Conservation (phyloP, 2,888 invertebrate species). For the Euphydryas editha region DNA sequence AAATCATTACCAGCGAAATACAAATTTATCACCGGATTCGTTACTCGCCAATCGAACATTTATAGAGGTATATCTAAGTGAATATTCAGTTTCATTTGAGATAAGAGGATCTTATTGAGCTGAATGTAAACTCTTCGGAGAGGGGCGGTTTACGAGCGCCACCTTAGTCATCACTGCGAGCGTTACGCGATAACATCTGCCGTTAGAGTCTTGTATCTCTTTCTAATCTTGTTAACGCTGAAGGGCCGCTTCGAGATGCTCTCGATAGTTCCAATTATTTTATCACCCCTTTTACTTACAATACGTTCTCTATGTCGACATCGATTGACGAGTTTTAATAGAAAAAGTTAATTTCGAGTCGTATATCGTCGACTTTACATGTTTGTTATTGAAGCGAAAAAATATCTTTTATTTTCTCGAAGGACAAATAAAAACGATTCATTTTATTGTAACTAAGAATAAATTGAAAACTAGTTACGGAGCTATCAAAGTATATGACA, state of each 20-base stretch:
- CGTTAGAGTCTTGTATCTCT: constrained; percentile 14
- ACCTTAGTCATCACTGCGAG: constrained; percentile 32
- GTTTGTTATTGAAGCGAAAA: not conserved
- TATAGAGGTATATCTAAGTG: constrained; percentile 17
- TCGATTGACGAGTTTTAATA: not conserved
- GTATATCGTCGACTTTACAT: not conserved
- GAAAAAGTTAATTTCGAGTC: not conserved
- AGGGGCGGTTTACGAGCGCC: constrained; percentile 32
- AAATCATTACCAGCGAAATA: not conserved
- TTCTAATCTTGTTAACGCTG: constrained; percentile 24
- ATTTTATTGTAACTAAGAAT: constrained; percentile 3
- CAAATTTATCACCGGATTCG: not conserved
- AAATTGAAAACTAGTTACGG: constrained; percentile 1
- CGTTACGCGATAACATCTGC: constrained; percentile 31
- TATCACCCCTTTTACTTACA: constrained; percentile 7
- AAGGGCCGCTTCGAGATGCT: constrained; percentile 14
- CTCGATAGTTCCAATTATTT: constrained; percentile 12
- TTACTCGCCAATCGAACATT: not conserved
- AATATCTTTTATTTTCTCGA: not conserved
- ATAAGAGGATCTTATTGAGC: constrained; percentile 28
- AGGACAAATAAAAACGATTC: not conserved
- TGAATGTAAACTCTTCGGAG: constrained; percentile 21
- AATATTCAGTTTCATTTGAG: constrained; percentile 33
- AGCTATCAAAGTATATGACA: not conserved
- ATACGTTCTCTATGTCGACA: constrained; percentile 1